Base-by-base conservation (phyloP, 2,888 invertebrate species). In the Pegoplata infirma region DNA sequence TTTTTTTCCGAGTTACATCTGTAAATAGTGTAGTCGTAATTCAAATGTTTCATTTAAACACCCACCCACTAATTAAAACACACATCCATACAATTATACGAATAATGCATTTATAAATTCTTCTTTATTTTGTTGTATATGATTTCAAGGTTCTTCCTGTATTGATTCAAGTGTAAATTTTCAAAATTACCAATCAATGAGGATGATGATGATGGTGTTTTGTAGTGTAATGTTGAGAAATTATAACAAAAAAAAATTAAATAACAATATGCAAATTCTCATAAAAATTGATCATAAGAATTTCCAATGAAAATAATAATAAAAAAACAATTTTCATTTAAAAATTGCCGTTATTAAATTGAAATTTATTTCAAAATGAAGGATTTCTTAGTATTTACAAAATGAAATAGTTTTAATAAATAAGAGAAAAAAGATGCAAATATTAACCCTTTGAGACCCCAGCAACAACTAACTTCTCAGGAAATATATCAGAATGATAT, bases 101-200 rank as follows among this genome's bases (percentile, higher is more conserved):
- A 5, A 25, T 25, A n/a, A 12, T 5, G 36, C n/a, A 40, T 40
- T n/a, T 40, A 44, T 59, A 40, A 59, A 59, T 44, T 59, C 44
- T 44, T 59, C 44, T 46, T 21, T 4, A 46, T 25, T 44, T 59
- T 59, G 10, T 36, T 58, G 55, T 61, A 16, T 32, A n/a, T n/a
- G n/a, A 12, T 69, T 32, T 61, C 78, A 79, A 74, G 78, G 78
- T 61, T 61, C 19, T 74, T 79, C 71, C 78, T 55, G 47, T 53
- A 66, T 71, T 61, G 55, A 66, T 61, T 32, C 74, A 79, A 71
- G 55, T 79, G 71, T 10, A 71, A 59, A 46, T 55, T 74, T 19
- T 71, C 16, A 44, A 44, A 16, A 25, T 28, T 53, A n/a, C 64
- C 44, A 55, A 46, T 61, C 59, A 46, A 16, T 46, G 25, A 1